A percentile compares a stretch with the other conserved stretches of the same genome.
phyloP scores from a whole-genome alignment of 35 echinoderm and acorn worm genomes.

The Apostichopus parvimensis region DNA sequence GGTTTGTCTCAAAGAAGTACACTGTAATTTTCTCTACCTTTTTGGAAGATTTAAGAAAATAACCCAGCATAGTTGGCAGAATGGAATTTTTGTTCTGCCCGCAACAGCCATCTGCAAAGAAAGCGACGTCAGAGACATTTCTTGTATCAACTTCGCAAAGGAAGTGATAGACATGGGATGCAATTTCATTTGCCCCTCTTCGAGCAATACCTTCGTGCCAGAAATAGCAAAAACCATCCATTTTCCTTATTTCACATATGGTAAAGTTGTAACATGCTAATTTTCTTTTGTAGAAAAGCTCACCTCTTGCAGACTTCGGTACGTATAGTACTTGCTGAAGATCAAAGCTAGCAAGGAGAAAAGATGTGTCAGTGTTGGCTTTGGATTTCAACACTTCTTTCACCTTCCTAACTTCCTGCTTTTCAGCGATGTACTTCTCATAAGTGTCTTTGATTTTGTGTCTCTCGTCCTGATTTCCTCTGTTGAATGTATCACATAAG shows the following conservation, averaged over 20 bases:
- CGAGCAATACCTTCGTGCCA: conserved; percentile 45
- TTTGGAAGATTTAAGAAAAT: not conserved
- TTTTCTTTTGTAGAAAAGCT: conserved; percentile 56
- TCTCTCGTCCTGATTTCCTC: conserved; percentile 4
- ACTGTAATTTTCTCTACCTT: conserved; percentile 18
- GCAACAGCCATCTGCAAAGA: conserved; percentile 72
- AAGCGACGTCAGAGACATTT: conserved; percentile 46
- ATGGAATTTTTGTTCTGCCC: not conserved
- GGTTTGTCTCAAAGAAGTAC: conserved; percentile 60
- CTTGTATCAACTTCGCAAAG: conserved; percentile 36
- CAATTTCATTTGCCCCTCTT: conserved; percentile 37
- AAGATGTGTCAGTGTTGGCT: not conserved
- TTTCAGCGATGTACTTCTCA: not conserved
- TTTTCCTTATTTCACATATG: conserved; percentile 58
- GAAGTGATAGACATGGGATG: not conserved
- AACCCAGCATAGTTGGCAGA: conserved; percentile 56
- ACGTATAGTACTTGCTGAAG: no score
- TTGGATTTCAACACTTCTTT: not conserved
- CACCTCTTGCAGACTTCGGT: no score
- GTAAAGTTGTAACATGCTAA: conserved; percentile 77
- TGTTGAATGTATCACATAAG: not conserved
- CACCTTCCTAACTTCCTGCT: not conserved
- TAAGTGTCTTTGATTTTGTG: not conserved
- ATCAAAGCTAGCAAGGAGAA: conserved; percentile 28
- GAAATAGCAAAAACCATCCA: not conserved